Conservation (phyloP, 2,113 vertebrate genomes). For the Axis porcinus region DNA sequence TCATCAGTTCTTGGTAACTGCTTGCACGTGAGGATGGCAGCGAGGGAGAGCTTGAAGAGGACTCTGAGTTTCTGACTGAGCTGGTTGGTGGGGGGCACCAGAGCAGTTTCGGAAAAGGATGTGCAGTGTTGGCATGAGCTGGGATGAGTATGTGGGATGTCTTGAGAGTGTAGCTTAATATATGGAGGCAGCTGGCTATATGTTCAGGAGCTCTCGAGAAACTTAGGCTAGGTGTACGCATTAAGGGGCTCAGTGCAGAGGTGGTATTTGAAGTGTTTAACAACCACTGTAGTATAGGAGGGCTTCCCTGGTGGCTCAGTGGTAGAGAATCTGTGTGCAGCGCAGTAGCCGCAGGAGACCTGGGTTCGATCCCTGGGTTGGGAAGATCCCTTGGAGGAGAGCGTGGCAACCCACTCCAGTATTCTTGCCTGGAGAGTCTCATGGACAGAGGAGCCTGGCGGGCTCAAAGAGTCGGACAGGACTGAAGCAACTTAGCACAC, state of each 20-base stretch:
- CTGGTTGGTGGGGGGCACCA: background rate
- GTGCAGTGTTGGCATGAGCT: background rate
- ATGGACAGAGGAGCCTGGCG: background rate
- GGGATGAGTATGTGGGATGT: background rate
- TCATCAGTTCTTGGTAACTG: background rate
- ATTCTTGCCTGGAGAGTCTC: background rate
- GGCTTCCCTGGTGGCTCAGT: background rate
- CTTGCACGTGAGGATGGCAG: background rate
- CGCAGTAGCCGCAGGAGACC: background rate
- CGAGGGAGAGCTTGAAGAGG: background rate
- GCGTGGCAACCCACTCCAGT: background rate
- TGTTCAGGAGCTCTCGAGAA: background rate
- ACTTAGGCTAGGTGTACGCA: background rate
- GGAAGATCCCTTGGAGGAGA: background rate
- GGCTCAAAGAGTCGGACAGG: background rate
- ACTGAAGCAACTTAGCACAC: background rate
- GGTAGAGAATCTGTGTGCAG: background rate
- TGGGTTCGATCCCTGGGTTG: background rate
- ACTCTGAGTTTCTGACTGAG: background rate
- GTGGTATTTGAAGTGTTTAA: background rate
- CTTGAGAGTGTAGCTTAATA: background rate
- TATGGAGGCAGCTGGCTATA: background rate
- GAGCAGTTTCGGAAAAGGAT: background rate
- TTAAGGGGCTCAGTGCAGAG: background rate
- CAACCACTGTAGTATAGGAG: background rate